These are phyloP conservation scores for Aspiorhynchus laticeps DNA, from an alignment of 2,113 vertebrate species.

Conservation along the genomic window DNA sequence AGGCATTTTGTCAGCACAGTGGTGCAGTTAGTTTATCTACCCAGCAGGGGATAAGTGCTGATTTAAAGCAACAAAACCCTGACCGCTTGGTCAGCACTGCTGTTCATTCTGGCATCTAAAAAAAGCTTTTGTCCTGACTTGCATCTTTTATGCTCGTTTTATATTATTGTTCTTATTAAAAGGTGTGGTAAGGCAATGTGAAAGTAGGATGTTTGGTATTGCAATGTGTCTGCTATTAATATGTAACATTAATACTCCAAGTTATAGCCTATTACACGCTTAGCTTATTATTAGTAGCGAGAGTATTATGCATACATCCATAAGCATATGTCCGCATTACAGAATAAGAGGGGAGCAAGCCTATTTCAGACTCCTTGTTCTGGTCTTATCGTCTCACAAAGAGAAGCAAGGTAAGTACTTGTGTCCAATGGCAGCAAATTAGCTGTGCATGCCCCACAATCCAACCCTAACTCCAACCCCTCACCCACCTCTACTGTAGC, in stretches of 20 bases:
- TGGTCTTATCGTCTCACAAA: slow-evolving; percentile 16
- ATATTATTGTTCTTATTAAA: background rate
- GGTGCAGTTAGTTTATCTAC: background rate
- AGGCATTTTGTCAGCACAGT: background rate
- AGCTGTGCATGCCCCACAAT: background rate
- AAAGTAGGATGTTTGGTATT: background rate
- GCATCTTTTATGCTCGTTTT: background rate
- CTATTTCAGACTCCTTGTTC: background rate
- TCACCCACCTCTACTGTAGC: background rate
- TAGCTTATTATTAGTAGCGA: background rate
- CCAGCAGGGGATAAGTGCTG: background rate
- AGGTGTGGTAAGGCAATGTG: background rate
- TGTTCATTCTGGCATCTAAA: background rate
- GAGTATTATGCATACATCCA: background rate
- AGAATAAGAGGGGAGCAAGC: background rate
- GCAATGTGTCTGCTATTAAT: background rate
- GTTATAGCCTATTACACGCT: background rate
- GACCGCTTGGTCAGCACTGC: background rate
- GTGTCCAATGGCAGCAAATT: slow-evolving; percentile 32
- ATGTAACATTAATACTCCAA: background rate
- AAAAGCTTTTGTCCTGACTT: background rate
- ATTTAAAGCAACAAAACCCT: background rate
- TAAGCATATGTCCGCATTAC: background rate
- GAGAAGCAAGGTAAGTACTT: slow-evolving; percentile 11
- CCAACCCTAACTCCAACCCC: background rate